Base-by-base conservation (phyloP, 2,797 vertebrate genomes). In the Poeciliopsis gracilis region DNA sequence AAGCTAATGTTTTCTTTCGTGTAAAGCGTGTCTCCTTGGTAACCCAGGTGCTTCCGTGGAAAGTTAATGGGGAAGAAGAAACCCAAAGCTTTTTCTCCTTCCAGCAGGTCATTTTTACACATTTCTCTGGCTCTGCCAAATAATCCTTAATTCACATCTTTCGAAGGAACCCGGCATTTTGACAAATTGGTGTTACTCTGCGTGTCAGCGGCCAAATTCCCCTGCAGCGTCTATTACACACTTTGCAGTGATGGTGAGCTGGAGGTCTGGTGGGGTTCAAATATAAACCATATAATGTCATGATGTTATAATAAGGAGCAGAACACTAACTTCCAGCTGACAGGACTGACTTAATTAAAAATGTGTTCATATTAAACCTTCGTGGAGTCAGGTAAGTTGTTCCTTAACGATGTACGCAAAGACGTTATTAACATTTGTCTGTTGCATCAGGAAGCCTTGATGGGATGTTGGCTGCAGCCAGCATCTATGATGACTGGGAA, bases 401-500 rank as follows among this genome's bases (percentile, higher is more conserved):
- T n/a, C 11, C 25, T 43, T n/a, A 43, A 15, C 23, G n/a, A 69
- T 5, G 13, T 1, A 69, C 12, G 15, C 66, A 69, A 67, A 69
- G 4, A n/a, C 10, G n/a, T 51, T 76, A 15, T 33, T 33, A 61
- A 36, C 51, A 36, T 47, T 28, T 61, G 51, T 75, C 47, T 55
- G 72, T 38, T 25, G 33, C 25, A 15, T 23, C 41, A 69, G 43
- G 30, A 70, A 80, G 47, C 47, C 38, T 16, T 69, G 66, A 61
- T 49, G 69, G 76, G 78, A 73, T 70, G 74, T 15, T 30, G 57
- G 18, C 28, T 41, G 78, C 57, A 77, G 70, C 73, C 78, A 67
- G 79, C 73, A 49, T 51, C 38, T 61, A 78, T 69, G 46, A 71
- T 30, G 12, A 28, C 12, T 59, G 53, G 77, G 87, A 87, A 82